These are phyloP conservation scores for Danaus plexippus DNA, from an alignment of 1,140 invertebrate species.

Conservation along the genomic window DNA sequence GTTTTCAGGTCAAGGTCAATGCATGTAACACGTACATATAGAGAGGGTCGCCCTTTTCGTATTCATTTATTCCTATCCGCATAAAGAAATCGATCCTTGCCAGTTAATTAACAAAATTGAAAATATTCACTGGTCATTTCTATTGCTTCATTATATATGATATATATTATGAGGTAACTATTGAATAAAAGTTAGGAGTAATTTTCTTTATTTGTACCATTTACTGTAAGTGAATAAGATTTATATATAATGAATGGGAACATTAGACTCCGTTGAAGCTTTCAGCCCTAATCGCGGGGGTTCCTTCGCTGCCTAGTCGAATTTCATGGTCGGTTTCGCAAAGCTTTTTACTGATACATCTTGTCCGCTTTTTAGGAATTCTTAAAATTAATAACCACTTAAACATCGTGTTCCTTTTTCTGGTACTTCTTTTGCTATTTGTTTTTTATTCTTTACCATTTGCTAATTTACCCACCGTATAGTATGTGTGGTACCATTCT, in stretches of 20 bases:
- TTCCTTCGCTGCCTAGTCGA: background rate
- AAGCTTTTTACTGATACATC: background rate
- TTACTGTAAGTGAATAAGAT: background rate
- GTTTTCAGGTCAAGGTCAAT: conserved; percentile 23
- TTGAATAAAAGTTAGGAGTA: no score
- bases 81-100: conserved; percentile 3
- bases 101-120: background rate
- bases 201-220: no score
- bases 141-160: no score
- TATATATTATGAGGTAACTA: no score
- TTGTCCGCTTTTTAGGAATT: no score
- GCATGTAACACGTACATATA: conserved; percentile 16
- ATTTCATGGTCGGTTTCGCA: conserved; percentile 7
- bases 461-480: no score
- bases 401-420: no score
- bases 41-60: conserved; percentile 5
- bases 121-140: background rate
- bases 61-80: conserved; percentile 5
- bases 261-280: background rate
- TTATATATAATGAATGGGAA: background rate
- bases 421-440: no score
- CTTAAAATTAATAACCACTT: no score
- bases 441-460: no score
- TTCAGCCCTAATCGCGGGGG: background rate
- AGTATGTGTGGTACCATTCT: no score